A percentile compares a stretch with the other conserved stretches of the same genome.
Evolutionary conservation across 2,113 vertebrate genomes (phyloP).

Genomic region (Megaleporinus macrocephalus): DNA sequence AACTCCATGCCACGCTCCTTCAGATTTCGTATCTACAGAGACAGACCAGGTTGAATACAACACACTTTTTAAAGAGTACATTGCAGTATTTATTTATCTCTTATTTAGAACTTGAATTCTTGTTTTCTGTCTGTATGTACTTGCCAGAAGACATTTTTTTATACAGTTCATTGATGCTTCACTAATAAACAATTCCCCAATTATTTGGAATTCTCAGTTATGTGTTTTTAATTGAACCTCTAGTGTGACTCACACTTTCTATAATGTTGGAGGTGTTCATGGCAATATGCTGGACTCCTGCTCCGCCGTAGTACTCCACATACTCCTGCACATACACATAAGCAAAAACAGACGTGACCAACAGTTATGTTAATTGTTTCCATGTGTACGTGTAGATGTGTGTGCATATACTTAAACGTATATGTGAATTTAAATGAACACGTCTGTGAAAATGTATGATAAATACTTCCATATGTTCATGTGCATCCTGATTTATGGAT

Average conservation of each 20-base stretch:
- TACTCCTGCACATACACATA: slow-evolving; percentile 82
- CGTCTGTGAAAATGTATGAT: too few relatives aligned
- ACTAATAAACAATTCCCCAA: too few relatives aligned
- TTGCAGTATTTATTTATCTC: neutral
- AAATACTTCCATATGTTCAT: neutral
- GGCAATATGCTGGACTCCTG: slow-evolving; percentile 94
- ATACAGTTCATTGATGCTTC: too few relatives aligned
- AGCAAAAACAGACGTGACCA: neutral
- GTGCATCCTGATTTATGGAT: neutral
- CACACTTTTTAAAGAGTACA: too few relatives aligned
- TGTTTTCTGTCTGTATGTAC: too few relatives aligned
- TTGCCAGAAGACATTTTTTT: too few relatives aligned
- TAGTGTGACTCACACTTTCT: slow-evolving; percentile 76
- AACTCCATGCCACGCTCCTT: slow-evolving; percentile 91
- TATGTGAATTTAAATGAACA: too few relatives aligned
- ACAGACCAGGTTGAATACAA: neutral
- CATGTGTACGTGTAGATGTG: neutral
- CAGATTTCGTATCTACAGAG: slow-evolving; percentile 84
- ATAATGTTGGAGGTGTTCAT: slow-evolving; percentile 93
- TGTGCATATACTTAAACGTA: too few relatives aligned
- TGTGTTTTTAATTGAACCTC: too few relatives aligned
- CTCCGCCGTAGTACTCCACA: slow-evolving; percentile 91
- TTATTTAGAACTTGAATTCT: too few relatives aligned
- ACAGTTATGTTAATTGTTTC: neutral
- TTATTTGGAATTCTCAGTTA: too few relatives aligned